Percentiles rank a stretch among this genome's conserved stretches.
Evolutionary conservation across 1,140 invertebrate genomes (phyloP).

Genomic region (Saccostrea echinata): DNA sequence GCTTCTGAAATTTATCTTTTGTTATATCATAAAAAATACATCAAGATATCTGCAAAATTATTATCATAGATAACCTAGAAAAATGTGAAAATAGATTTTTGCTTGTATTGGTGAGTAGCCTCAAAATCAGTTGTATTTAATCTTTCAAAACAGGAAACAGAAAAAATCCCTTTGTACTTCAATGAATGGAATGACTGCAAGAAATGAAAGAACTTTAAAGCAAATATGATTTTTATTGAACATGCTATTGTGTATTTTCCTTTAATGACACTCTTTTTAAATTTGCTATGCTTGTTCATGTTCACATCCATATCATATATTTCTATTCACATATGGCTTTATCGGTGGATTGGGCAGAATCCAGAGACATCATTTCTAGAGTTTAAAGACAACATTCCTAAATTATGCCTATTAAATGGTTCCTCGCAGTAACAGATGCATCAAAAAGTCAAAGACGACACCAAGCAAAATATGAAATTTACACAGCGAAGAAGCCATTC

Average conservation of each 20-base stretch:
- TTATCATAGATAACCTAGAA: not conserved
- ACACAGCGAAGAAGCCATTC: constrained; percentile 2
- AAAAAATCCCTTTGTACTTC: too few species aligned
- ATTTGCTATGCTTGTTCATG: not conserved
- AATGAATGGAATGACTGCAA: too few species aligned
- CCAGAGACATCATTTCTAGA: not conserved
- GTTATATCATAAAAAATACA: not conserved
- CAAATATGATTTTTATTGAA: too few species aligned
- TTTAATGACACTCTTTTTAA: not conserved
- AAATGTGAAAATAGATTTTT: too few species aligned
- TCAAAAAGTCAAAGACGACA: constrained; percentile 9
- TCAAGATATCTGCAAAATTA: not conserved
- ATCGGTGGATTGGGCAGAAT: not conserved
- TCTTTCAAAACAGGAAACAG: too few species aligned
- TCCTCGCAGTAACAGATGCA: constrained; percentile 23
- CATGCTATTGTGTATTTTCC: too few species aligned
- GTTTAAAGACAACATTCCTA: not conserved
- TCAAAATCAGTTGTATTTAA: too few species aligned
- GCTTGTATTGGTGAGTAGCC: too few species aligned
- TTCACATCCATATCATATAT: not conserved
- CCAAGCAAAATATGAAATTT: constrained; percentile 18
- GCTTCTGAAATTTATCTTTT: not conserved
- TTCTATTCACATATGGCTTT: not conserved
- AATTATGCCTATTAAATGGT: not conserved
- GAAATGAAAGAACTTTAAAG: too few species aligned